Base-by-base conservation (phyloP, 2,113 vertebrate species). In the Elgaria multicarinata region DNA sequence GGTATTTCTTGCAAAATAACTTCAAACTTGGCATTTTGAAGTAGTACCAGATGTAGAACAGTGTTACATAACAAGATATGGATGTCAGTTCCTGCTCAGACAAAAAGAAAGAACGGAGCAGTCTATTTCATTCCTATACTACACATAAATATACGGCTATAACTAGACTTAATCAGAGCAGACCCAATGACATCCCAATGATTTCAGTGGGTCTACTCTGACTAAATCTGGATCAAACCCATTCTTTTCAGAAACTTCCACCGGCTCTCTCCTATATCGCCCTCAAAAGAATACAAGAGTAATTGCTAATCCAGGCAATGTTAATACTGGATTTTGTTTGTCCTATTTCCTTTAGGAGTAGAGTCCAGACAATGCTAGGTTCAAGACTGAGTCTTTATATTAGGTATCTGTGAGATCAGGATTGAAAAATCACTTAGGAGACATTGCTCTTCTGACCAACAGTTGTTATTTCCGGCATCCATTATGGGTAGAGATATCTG, bases 1-100 rank as follows among this genome's bases (percentile, higher is more conserved):
- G 46, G 93, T 96, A 95, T 90, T 96, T 95, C 96, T 94, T 89
- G 87, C 64, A 66, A 62, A 0, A n/a, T 62, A 55, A 10, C 24
- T 88, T 72, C 66, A 36, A 72, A 74, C 31, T 46, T 42, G 83
- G 66, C n/a, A 80, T 36, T 83, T 0, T 28, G 72, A 79, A 87
- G 50, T 79, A 69, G 67, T 53, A 87, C 9, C 50, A 90, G 82
- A 85, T 83, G 36, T 87, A 86, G 55, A n/a, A 46, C 22, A 7
- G 39, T 33, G 14, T 10, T 44, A 22, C 64, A 44, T 83, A 14
- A 14, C 8, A 10, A 39, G 66, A 89, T 74, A 84, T 89, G 50
- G 44, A 79, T 88, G 80, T 78, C 76, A 84, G 1, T 84, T 62
- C 26, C 66, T 67, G 33, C 89, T 50, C 66, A 7, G 18, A 14